phyloP scores from a whole-genome alignment of 2,113 vertebrate genomes.

The Eptesicus fuscus region DNA sequence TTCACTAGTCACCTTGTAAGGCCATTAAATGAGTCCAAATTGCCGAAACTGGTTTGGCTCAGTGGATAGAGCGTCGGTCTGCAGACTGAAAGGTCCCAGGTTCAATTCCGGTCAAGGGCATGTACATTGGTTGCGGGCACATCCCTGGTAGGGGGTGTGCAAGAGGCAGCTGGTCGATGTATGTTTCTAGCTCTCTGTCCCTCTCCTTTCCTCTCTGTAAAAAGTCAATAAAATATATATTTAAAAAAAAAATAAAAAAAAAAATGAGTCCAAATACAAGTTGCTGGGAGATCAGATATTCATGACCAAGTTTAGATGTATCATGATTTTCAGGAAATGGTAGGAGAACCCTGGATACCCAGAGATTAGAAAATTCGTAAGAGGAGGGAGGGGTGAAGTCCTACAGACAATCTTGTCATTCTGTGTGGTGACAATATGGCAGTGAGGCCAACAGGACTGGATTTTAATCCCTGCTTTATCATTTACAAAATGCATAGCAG shows the following conservation, averaged over 20 bases:
- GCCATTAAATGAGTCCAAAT: background rate
- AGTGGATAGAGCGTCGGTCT: no score
- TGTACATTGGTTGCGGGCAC: no score
- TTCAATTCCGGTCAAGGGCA: no score
- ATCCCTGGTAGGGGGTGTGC: no score
- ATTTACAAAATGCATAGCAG: background rate
- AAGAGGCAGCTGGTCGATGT: no score
- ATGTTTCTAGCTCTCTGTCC: no score
- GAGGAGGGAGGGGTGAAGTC: background rate
- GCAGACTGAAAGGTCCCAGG: no score
- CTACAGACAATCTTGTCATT: background rate
- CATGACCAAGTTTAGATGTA: background rate
- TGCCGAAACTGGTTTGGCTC: no score
- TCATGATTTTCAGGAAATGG: background rate
- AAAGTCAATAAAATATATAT: no score
- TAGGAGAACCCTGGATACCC: background rate
- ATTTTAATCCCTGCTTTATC: background rate
- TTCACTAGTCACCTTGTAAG: background rate
- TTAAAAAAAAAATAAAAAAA: no score
- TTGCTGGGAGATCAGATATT: background rate
- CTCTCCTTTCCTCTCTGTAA: no score
- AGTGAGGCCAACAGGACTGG: background rate
- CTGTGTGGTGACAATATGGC: background rate
- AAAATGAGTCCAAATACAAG: background rate
- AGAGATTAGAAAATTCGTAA: background rate